A percentile compares a stretch with the other conserved stretches of the same genome.
These are phyloP conservation scores for Watsonalla binaria DNA, from an alignment of 2,888 invertebrate species.

Conservation along the genomic window DNA sequence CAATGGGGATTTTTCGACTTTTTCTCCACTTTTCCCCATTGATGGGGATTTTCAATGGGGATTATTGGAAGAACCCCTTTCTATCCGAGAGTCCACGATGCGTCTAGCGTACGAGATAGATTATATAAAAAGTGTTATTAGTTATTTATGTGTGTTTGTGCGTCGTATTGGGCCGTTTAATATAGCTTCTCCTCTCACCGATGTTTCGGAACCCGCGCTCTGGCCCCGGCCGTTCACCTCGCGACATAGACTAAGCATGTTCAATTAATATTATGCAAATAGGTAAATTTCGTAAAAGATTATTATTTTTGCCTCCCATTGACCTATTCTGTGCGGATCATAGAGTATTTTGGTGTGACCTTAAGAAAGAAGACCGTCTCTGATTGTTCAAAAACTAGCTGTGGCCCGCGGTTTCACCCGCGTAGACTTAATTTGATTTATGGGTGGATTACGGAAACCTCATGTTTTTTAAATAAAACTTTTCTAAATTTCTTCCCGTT, in stretches of 20 bases:
- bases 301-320: neutral
- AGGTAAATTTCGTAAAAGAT: constrained; percentile 3
- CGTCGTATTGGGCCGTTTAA: neutral
- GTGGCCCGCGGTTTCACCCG: no score
- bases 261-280: constrained; percentile 27
- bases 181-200: neutral
- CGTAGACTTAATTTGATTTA: no score
- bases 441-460: no score
- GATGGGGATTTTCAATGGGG: no score
- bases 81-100: no score
- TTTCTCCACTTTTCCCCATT: no score
- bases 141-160: neutral
- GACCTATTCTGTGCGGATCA: neutral
- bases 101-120: neutral
- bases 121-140: neutral
- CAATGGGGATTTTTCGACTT: no score
- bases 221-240: constrained; percentile 53
- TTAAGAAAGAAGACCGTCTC: neutral
- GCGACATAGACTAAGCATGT: constrained; percentile 33
- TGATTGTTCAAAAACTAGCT: no score
- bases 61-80: no score
- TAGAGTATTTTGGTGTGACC: neutral
- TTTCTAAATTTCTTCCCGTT: no score
- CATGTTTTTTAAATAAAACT: no score
- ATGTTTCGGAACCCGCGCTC: constrained; percentile 34